Base-by-base conservation (phyloP, 2,888 invertebrate species). In the Chloroclysta siterata region DNA sequence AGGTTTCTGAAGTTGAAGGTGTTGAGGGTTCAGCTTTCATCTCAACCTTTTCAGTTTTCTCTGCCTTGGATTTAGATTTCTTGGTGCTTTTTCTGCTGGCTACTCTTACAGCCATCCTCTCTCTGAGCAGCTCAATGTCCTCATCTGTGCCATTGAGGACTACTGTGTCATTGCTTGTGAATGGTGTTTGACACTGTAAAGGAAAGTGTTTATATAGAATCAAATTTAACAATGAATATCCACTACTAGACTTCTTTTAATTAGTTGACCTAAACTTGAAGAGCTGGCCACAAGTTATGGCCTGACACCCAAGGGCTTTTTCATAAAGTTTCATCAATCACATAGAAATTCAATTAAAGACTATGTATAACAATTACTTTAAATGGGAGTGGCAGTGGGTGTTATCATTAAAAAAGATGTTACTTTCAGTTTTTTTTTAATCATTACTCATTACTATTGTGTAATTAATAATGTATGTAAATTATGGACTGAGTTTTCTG, bases 91-190 rank as follows among this genome's bases (percentile, higher is more conserved):
- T 97, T 61, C 95, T 94, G 77, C 94, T 95, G 44, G 94, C 94
- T 60, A 96, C 94, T 51, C 97, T 94, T 54, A 94, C 91, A 69
- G 95, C 94, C 89, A 97, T 95, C 76, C 95, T 95, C 15, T 84
- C 84, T 72, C 90, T 94, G 81, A 97, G 94, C 33, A 91, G 69
- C 46, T 94, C 94, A 63, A 97, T 81, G 75, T 98, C 98, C 70
- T 97, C 96, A 13, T 97, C 96, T 71, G 94, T 95, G 54, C 97
- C 97, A 90, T 99, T 99, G 33, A 99, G 90, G n/a, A 97, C 92
- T 36, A 99, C 95, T 8, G 98, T 89, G 84, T 99, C 98, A 69
- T 96, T 95, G 53, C 95, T 94, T 10, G 93, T 93, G 81, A 96
- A 98, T 0, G 96, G 94, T 78, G 95, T 93, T 73, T 97, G 97